Base-by-base conservation (phyloP, 2,113 vertebrate species). In the Lichenostomus cassidix region DNA sequence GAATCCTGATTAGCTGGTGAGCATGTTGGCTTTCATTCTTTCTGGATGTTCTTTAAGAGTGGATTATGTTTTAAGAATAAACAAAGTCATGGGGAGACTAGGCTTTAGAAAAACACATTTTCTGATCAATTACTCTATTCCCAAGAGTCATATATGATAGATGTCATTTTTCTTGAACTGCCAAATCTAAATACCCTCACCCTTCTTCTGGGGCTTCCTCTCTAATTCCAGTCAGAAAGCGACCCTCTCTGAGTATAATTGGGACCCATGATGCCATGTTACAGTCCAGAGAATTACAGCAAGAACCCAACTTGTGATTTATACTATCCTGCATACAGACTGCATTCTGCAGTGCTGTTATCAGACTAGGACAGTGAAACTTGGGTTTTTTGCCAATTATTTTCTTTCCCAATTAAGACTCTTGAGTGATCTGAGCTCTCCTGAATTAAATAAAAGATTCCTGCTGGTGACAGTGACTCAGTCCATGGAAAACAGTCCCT, bases 41-140 rank as follows among this genome's bases (percentile, higher is more conserved):
- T 9, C 42, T 76, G 50, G 55, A 81, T 15, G 6, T 37, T 83
- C 14, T 76, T 22, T 49, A 83, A 55, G 55, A 69, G 35, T 63
- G n/a, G 23, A 62, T 83, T 90, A 53, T 46, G 13, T 80, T 95
- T 88, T 62, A 19, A 80, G 92, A 93, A 81, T 73, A 92, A 96
- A 80, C 31, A 69, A 88, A 73, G 60, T 74, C 8, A 62, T 16
- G 24, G 56, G 17, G 27, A 81, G 37, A 69, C 33, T 74, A 58
- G 76, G 22, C 50, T 69, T 80, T 65, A 73, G 50, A 41, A 82
- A 87, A 90, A 49, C 46, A 46, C 0, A 1, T 39, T 65, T 94
- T 85, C 65, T 79, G 49, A 76, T 91, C 74, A 75, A 42, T 59
- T 87, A 10, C 15, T 53, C 13, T 60, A 42, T 77, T 92, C 55